Evolutionary conservation across 2,888 invertebrate genomes (phyloP).

Genomic region (Diplazon laetatorius): DNA sequence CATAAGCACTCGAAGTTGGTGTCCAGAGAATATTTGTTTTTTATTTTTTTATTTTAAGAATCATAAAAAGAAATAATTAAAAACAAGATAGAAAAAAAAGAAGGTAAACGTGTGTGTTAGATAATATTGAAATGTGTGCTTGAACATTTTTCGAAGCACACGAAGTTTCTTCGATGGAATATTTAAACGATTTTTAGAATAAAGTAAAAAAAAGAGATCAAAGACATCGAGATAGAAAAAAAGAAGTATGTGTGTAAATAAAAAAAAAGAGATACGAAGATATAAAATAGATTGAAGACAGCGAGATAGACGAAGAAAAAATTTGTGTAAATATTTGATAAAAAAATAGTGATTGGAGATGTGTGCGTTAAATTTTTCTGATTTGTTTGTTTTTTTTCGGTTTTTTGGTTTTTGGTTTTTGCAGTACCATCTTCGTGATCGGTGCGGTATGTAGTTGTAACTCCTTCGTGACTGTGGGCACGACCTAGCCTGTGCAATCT

Average conservation of each 20-base stretch:
- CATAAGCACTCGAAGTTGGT: slow-evolving; percentile 59
- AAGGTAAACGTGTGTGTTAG: slow-evolving; percentile 17
- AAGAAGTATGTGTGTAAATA: too few species aligned
- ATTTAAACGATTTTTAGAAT: too few species aligned
- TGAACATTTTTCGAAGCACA: too few species aligned
- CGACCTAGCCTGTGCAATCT: slow-evolving; percentile 91
- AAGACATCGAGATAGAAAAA: too few species aligned
- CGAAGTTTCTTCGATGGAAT: too few species aligned
- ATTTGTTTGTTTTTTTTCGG: slow-evolving; percentile 17
- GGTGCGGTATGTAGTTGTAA: slow-evolving; percentile 86
- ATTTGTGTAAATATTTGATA: too few species aligned
- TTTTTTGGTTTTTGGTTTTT: slow-evolving; percentile 55
- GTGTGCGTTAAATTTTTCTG: slow-evolving; percentile 41
- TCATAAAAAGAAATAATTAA: too few species aligned
- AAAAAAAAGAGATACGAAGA: too few species aligned
- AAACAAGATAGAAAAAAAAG: slow-evolving; percentile 32
- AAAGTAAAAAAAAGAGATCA: too few species aligned
- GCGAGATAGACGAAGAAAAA: too few species aligned
- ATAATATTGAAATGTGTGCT: slow-evolving; percentile 2
- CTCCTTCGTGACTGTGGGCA: slow-evolving; percentile 94
- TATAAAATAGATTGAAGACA: too few species aligned
- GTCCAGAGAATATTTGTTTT: slow-evolving; percentile 36
- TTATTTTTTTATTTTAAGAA: too few species aligned
- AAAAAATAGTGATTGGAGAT: slow-evolving; percentile 10
- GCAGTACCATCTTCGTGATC: slow-evolving; percentile 86